These are phyloP conservation scores for Ptychobarbus kaznakovi DNA, from an alignment of 2,797 vertebrate species.

Conservation along the genomic window DNA sequence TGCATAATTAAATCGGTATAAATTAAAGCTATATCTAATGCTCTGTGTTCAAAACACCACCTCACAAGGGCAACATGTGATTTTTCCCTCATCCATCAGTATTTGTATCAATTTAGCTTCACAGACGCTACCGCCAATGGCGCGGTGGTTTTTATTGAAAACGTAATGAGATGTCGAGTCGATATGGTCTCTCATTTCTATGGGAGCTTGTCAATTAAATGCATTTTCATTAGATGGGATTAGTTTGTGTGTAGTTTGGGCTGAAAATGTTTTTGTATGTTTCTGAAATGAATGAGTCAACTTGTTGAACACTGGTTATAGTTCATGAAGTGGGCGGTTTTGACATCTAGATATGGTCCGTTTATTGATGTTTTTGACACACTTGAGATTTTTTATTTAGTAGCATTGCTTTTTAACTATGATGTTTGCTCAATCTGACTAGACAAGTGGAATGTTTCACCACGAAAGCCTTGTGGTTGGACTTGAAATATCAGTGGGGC, in stretches of 20 bases:
- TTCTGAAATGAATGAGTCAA: not conserved
- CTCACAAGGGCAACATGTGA: constrained; percentile 28
- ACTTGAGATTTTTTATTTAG: not conserved
- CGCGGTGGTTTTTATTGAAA: constrained; percentile 41
- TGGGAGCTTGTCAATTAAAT: constrained; percentile 33
- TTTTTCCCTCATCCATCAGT: constrained; percentile 33
- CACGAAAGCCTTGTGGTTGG: not conserved
- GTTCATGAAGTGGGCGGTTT: not conserved
- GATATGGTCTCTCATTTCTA: constrained; percentile 7
- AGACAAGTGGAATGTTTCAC: not conserved
- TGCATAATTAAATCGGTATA: constrained; percentile 56
- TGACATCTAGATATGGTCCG: not conserved
- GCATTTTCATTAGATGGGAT: constrained; percentile 36
- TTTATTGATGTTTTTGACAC: not conserved
- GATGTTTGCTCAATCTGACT: not conserved
- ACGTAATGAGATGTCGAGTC: constrained; percentile 42
- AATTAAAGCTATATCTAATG: constrained; percentile 35
- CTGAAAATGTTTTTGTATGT: not conserved
- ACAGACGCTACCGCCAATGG: not conserved
- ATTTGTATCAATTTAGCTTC: constrained; percentile 30
- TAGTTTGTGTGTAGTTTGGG: not conserved
- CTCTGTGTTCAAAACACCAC: constrained; percentile 42
- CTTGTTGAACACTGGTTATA: not conserved
- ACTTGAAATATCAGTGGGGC: constrained; percentile 24
- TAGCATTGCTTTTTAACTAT: not conserved